Evolutionary conservation across 1,140 invertebrate genomes (phyloP).

Genomic region (Drosophila azteca): DNA sequence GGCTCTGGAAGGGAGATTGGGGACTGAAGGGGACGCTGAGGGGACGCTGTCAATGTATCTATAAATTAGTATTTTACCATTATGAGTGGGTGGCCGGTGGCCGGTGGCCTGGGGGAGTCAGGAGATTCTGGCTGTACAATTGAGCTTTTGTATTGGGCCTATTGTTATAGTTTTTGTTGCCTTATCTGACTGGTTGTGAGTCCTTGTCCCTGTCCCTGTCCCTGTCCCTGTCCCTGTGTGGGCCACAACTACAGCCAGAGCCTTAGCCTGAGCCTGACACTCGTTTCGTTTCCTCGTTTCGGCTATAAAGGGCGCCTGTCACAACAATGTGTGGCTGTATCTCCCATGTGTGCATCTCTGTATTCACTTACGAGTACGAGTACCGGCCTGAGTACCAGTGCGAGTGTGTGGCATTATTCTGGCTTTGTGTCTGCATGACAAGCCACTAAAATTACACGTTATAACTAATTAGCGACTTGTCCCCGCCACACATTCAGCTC

Average conservation of each 20-base stretch:
- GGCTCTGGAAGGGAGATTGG: constrained; percentile 11
- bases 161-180: constrained; percentile 41
- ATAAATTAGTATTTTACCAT: constrained; percentile 81
- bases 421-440: constrained; percentile 45
- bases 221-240: constrained; percentile 27
- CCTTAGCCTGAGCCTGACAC: constrained; percentile 52
- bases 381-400: too few relatives aligned
- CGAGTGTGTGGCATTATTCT: constrained; percentile 43
- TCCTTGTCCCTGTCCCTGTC: constrained; percentile 16
- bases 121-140: constrained; percentile 52
- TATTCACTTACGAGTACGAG: not conserved
- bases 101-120: constrained; percentile 19
- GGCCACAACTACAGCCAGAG: constrained; percentile 9
- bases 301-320: constrained; percentile 37
- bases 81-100: constrained; percentile 62
- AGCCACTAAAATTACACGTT: constrained; percentile 75
- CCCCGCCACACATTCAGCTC: constrained; percentile 12
- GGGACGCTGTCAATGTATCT: constrained; percentile 71
- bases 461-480: constrained; percentile 69
- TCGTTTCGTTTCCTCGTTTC: constrained; percentile 32
- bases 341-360: constrained; percentile 38
- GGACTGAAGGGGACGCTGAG: not conserved
- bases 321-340: constrained; percentile 45
- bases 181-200: constrained; percentile 2
- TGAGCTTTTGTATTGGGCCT: constrained; percentile 63